These are phyloP conservation scores for Phoenicopterus ruber DNA, from an alignment of 2,113 vertebrate species.

Conservation along the genomic window DNA sequence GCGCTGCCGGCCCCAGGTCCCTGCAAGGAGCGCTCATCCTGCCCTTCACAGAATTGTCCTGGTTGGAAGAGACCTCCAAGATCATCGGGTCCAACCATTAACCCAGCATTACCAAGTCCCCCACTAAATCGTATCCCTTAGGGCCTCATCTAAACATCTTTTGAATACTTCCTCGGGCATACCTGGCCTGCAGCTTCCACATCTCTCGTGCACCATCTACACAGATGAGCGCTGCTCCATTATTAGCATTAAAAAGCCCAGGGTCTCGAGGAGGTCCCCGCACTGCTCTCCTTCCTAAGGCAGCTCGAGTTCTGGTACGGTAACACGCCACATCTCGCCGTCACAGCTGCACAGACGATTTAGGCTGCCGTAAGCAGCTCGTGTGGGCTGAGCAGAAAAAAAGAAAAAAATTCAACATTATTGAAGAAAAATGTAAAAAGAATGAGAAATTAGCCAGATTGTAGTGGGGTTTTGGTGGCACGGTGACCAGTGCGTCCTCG, in stretches of 20 bases:
- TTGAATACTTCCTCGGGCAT: too few relatives aligned
- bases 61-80: too few relatives aligned
- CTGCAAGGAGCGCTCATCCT: background rate
- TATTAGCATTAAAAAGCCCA: background rate
- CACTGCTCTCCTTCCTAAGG: background rate
- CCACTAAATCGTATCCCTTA: too few relatives aligned
- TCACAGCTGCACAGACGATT: background rate
- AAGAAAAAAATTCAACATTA: too few relatives aligned
- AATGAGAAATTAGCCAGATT: background rate
- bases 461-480: background rate
- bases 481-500: rapidly evolving
- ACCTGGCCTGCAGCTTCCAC: background rate
- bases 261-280: rapidly evolving
- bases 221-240: rapidly evolving
- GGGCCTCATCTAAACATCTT: too few relatives aligned
- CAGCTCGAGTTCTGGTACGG: background rate
- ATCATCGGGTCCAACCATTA: too few relatives aligned
- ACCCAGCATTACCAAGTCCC: too few relatives aligned
- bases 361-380: background rate
- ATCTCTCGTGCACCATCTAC: rapidly evolving
- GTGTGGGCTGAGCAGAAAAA: background rate
- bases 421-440: background rate
- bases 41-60: too few relatives aligned
- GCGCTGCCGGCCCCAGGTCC: background rate
- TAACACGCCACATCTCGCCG: rapidly evolving